Evolutionary conservation across 2,888 invertebrate genomes (phyloP).

Genomic region (Chrysolina americana): DNA sequence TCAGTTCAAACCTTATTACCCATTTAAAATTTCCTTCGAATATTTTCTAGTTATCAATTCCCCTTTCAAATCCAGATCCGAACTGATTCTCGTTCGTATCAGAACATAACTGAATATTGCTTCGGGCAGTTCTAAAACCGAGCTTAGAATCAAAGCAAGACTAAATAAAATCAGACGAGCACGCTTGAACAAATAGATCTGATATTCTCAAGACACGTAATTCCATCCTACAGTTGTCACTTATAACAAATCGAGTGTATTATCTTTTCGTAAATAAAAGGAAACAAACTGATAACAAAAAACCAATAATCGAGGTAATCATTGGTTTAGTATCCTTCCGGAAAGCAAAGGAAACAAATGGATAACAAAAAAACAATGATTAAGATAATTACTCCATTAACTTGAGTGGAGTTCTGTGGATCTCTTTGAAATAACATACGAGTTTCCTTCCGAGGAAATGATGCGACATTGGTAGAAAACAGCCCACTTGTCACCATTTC

Average conservation of each 20-base stretch:
- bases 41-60: too few relatives aligned
- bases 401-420: conserved; percentile 2
- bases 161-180: too few relatives aligned
- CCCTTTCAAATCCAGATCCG: too few relatives aligned
- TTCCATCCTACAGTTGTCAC: neutral
- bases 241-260: neutral
- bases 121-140: too few relatives aligned
- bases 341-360: neutral
- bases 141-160: too few relatives aligned
- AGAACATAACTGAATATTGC: too few relatives aligned
- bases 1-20: too few relatives aligned
- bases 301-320: neutral
- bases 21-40: too few relatives aligned
- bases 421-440: conserved; percentile 4
- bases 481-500: neutral
- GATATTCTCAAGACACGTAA: neutral
- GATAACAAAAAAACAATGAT: conserved; percentile 12
- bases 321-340: neutral
- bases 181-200: neutral
- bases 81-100: too few relatives aligned
- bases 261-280: neutral
- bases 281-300: conserved; percentile 4
- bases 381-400: conserved; percentile 19
- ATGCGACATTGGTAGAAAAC: neutral
- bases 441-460: neutral